phyloP scores from a whole-genome alignment of 1,140 invertebrate genomes.

The Lanistes nyassanus region DNA sequence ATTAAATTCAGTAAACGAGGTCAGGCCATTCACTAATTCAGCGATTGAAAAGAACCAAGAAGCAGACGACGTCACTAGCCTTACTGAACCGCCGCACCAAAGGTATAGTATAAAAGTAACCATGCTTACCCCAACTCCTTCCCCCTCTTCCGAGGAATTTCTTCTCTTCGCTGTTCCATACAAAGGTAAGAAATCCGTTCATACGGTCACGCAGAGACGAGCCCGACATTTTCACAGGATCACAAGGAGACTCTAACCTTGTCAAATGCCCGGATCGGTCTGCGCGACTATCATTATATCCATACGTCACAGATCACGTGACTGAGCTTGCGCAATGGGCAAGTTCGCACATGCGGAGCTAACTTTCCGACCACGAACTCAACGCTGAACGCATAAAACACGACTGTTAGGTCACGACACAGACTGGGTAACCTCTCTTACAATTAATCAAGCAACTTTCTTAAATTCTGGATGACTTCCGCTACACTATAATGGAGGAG shows the following conservation, averaged over 20 bases:
- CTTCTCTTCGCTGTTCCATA: conserved; percentile 40
- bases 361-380: too few relatives aligned
- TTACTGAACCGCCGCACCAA: not conserved
- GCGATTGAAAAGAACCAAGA: too few relatives aligned
- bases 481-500: too few relatives aligned
- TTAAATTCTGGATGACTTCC: too few relatives aligned
- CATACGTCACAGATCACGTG: conserved; percentile 24
- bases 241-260: conserved; percentile 41
- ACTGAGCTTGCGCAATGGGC: conserved; percentile 6
- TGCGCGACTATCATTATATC: conserved; percentile 14
- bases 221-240: conserved; percentile 22
- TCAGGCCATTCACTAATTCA: not conserved
- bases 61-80: not conserved
- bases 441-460: too few relatives aligned
- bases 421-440: too few relatives aligned
- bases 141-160: conserved; percentile 43
- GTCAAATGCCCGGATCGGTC: conserved; percentile 30
- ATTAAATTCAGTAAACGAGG: not conserved
- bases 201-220: conserved; percentile 32
- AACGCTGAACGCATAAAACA: too few relatives aligned
- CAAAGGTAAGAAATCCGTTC: conserved; percentile 34
- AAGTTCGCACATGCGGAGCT: not conserved
- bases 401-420: too few relatives aligned
- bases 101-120: not conserved
- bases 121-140: conserved; percentile 47